phyloP scores from a whole-genome alignment of 2,113 vertebrate species.

The Agelaius phoeniceus region DNA sequence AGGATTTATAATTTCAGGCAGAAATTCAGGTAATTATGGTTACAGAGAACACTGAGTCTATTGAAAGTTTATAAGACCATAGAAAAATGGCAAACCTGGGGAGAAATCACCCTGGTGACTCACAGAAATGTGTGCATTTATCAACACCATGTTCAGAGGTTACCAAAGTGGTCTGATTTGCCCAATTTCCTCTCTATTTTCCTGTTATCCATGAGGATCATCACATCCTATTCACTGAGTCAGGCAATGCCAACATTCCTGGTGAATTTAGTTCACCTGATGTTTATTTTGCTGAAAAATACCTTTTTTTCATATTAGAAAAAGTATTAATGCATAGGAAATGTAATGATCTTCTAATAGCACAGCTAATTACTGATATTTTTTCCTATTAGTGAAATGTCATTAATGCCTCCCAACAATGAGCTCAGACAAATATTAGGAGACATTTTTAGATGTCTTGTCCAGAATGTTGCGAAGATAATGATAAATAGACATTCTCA shows the following conservation, averaged over 20 bases:
- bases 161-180: neutral
- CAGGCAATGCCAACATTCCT: neutral
- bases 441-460: neutral
- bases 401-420: neutral
- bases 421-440: neutral
- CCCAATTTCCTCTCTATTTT: neutral
- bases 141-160: rapidly evolving
- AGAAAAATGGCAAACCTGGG: neutral
- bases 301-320: neutral
- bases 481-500: neutral
- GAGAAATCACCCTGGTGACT: neutral
- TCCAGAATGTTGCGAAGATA: neutral
- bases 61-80: neutral
- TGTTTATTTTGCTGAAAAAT: neutral
- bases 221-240: neutral
- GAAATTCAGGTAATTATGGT: neutral
- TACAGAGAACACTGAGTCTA: neutral
- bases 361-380: neutral
- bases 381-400: neutral
- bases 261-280: neutral
- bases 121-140: neutral
- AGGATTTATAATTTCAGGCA: neutral
- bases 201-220: neutral
- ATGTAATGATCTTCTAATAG: neutral
- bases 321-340: neutral